These are phyloP conservation scores for Dicaeum eximium DNA, from an alignment of 2,113 vertebrate genomes.

Conservation along the genomic window DNA sequence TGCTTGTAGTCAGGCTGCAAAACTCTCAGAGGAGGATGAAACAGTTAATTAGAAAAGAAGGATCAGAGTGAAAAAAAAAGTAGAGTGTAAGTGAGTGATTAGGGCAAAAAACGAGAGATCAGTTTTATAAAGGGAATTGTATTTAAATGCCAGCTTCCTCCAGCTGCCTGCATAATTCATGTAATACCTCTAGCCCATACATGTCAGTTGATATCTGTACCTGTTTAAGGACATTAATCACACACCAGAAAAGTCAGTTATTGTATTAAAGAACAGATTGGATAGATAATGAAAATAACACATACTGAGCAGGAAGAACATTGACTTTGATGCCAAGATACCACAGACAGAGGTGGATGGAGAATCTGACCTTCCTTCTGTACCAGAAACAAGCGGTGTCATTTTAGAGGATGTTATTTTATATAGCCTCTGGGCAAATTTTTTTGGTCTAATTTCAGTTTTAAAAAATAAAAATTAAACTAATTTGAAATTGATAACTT, in stretches of 20 bases:
- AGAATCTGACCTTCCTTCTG: neutral
- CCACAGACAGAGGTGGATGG: neutral
- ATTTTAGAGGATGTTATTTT: neutral
- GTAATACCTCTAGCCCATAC: neutral
- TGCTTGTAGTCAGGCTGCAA: neutral
- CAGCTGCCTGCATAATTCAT: conserved; percentile 26
- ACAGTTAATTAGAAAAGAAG: conserved; percentile 15
- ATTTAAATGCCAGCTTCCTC: conserved; percentile 28
- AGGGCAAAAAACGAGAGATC: neutral
- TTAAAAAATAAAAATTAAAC: neutral
- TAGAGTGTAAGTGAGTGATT: neutral
- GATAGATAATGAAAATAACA: neutral
- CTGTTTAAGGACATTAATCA: conserved; percentile 34
- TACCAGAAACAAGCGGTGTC: neutral
- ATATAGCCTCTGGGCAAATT: neutral
- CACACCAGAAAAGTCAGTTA: neutral
- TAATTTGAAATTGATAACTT: neutral
- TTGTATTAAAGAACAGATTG: neutral
- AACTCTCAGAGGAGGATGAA: neutral
- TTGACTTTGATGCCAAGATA: neutral
- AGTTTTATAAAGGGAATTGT: conserved; percentile 25
- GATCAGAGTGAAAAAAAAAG: neutral
- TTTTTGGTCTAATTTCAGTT: neutral
- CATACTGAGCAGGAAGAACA: neutral
- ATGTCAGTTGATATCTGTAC: neutral